Evolutionary conservation across 2,113 vertebrate genomes (phyloP).

Genomic region (Macroglossus sobrinus): DNA sequence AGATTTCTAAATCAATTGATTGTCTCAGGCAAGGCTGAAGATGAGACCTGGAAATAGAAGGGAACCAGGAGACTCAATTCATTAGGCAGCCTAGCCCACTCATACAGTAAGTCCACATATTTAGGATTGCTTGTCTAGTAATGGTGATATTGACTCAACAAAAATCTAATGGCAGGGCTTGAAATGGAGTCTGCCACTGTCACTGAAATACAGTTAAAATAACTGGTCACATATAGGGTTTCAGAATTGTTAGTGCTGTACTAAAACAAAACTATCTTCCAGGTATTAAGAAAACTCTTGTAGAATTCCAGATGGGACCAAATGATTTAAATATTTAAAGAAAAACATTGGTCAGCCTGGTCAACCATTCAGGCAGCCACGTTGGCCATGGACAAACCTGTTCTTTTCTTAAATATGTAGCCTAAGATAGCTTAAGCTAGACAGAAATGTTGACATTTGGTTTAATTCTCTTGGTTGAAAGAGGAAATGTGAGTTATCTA

Average conservation of each 20-base stretch:
- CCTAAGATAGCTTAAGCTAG: not conserved
- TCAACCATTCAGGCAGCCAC: not conserved
- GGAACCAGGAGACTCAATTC: not conserved
- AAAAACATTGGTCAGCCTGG: not conserved
- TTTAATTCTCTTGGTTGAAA: conserved; percentile 1
- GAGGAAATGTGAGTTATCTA: not conserved
- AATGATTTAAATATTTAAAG: not conserved
- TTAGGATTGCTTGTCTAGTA: not conserved
- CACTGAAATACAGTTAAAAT: not conserved
- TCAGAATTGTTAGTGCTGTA: not conserved
- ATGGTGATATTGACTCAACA: not conserved
- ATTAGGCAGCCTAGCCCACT: not conserved
- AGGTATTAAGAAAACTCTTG: not conserved
- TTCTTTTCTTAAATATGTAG: conserved; percentile 16
- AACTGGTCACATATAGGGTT: not conserved
- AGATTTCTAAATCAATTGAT: not conserved
- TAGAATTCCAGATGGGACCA: not conserved
- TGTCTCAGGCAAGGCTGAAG: not conserved
- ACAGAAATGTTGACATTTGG: not conserved
- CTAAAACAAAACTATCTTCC: not conserved
- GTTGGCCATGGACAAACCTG: not conserved
- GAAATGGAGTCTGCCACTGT: not conserved
- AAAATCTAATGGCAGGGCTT: not conserved
- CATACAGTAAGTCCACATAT: not conserved
- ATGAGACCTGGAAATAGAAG: not conserved